phyloP scores from a whole-genome alignment of 2,797 vertebrate genomes.

The Molossus alvarezi region DNA sequence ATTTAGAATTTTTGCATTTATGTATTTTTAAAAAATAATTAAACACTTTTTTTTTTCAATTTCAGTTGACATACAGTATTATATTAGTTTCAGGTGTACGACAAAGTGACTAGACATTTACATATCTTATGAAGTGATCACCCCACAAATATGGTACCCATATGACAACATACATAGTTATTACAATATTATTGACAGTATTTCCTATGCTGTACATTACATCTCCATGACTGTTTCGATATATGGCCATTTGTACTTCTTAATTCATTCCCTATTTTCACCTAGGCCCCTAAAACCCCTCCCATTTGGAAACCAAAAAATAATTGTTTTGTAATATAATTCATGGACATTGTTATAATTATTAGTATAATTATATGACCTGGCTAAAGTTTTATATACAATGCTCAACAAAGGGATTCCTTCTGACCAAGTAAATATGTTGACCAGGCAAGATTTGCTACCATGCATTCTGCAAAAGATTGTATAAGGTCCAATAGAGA shows the following conservation, averaged over 20 bases:
- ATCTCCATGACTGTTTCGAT: neutral
- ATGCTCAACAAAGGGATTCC: neutral
- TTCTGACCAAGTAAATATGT: neutral
- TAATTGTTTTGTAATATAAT: slow-evolving; percentile 5
- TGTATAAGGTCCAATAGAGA: neutral
- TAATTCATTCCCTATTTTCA: neutral
- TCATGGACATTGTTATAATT: neutral
- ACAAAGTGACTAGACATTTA: too few species aligned
- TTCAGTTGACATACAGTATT: neutral
- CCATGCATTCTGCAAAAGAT: neutral
- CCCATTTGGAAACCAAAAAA: neutral
- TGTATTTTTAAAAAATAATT: neutral
- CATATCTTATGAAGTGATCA: too few species aligned
- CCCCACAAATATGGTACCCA: too few species aligned
- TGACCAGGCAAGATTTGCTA: neutral
- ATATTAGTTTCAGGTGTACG: too few species aligned
- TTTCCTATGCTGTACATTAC: too few species aligned
- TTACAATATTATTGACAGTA: too few species aligned
- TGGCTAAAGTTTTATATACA: neutral
- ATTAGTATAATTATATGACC: neutral
- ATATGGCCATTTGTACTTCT: neutral
- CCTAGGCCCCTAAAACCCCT: neutral
- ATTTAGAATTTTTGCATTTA: neutral
- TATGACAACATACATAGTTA: too few species aligned
- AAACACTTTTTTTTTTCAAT: too few species aligned